A percentile compares a stretch with the other conserved stretches of the same genome.
phyloP scores from a whole-genome alignment of 2,888 invertebrate species.

The Drosophila phalerata region DNA sequence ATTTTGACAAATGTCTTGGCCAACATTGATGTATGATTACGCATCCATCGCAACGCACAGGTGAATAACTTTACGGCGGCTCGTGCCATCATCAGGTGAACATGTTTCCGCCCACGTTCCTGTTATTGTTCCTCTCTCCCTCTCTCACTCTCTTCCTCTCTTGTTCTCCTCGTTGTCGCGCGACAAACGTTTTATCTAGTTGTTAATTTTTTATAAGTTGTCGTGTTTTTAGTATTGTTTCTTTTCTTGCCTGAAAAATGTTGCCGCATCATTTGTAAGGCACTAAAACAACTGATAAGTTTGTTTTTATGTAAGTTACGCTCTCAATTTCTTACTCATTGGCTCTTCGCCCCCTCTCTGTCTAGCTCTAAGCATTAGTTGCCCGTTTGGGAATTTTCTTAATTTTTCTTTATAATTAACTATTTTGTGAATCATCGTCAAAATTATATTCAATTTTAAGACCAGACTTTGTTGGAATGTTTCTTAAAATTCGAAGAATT shows the following conservation, averaged over 20 bases:
- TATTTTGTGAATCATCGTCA: conserved; percentile 9
- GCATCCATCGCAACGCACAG: conserved; percentile 32
- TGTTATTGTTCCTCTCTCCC: neutral
- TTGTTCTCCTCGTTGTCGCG: conserved; percentile 27
- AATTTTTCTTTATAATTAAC: neutral
- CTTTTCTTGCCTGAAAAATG: conserved; percentile 32
- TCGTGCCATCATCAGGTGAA: conserved; percentile 54
- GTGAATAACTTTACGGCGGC: conserved; percentile 48
- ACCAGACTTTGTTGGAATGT: neutral
- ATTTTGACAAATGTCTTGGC: conserved; percentile 55
- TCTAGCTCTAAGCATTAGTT: neutral
- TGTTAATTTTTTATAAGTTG: conserved; percentile 67
- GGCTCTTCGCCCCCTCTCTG: neutral
- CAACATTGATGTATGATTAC: conserved; percentile 57
- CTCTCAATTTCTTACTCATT: conserved; percentile 14
- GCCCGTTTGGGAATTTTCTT: neutral
- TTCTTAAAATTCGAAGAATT: conserved; percentile 4
- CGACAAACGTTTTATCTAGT: conserved; percentile 65
- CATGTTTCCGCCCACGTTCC: conserved; percentile 62
- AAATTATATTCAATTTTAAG: neutral
- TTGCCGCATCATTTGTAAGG: conserved; percentile 61
- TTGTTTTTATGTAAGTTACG: conserved; percentile 40
- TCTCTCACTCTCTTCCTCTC: neutral
- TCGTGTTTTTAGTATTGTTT: conserved; percentile 51
- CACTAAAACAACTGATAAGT: conserved; percentile 60